phyloP scores from a whole-genome alignment of 2,113 vertebrate genomes.

The Stigmatopora argus region DNA sequence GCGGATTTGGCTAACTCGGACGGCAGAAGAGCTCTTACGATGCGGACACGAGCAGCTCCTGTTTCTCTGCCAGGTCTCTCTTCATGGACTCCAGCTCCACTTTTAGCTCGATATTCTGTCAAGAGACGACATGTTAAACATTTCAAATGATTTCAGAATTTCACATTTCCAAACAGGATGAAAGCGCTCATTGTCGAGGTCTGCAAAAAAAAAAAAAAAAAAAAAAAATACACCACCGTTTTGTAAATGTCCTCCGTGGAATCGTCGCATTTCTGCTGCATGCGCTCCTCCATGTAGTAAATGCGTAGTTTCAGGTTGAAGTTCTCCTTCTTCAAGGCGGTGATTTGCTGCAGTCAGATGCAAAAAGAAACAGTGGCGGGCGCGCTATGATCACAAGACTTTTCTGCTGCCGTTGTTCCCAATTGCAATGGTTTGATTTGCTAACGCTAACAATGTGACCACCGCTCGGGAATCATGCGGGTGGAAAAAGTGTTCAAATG shows the following conservation, averaged over 20 bases:
- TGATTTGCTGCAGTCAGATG: conserved; percentile 81
- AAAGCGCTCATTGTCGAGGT: too few species aligned
- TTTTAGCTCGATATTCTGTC: conserved; percentile 95
- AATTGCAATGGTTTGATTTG: neutral
- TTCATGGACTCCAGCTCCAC: conserved; percentile 95
- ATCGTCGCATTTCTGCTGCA: conserved; percentile 89
- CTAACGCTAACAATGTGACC: neutral
- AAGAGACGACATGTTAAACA: conserved; percentile 14
- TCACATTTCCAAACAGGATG: too few species aligned
- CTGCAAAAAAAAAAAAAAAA: too few species aligned
- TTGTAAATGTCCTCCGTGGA: conserved; percentile 86
- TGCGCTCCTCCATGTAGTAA: conserved; percentile 93
- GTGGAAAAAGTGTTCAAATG: conserved; percentile 31
- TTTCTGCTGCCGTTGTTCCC: neutral
- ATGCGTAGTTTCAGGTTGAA: conserved; percentile 97
- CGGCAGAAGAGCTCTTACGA: conserved; percentile 78
- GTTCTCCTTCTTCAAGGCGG: conserved; percentile 94
- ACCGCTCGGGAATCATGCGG: conserved; percentile 8
- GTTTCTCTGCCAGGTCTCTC: conserved; percentile 85
- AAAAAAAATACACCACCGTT: conserved; percentile 69
- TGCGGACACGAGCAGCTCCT: conserved; percentile 88
- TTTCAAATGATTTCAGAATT: neutral
- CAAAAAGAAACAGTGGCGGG: conserved; percentile 3
- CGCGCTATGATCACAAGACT: neutral
- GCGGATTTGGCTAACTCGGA: neutral